Evolutionary conservation across 2,113 vertebrate genomes (phyloP).

Genomic region (Callaeas wilsoni): DNA sequence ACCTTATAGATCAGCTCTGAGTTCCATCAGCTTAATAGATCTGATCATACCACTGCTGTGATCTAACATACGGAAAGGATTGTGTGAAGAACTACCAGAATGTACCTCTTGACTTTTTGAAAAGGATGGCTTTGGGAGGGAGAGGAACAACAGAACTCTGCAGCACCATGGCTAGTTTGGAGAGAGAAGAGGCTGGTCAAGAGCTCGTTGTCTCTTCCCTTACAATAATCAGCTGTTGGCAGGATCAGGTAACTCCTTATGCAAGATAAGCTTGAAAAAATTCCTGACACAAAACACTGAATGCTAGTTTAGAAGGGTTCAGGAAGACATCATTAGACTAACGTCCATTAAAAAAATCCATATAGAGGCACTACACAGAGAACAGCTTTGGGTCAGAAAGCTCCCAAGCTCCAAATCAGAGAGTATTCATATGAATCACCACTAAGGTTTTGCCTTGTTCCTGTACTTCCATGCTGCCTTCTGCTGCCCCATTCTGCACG

Average conservation of each 20-base stretch:
- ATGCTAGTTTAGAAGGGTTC: neutral
- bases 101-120: rapidly evolving
- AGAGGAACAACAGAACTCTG: neutral
- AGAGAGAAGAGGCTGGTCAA: neutral
- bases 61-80: neutral
- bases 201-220: neutral
- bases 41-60: neutral
- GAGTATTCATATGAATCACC: neutral
- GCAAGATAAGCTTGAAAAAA: neutral
- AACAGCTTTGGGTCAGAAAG: neutral
- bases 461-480: neutral
- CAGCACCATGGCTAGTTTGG: neutral
- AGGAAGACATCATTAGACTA: neutral
- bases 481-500: neutral
- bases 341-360: neutral
- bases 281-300: neutral
- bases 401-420: neutral
- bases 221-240: neutral
- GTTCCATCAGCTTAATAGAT: neutral
- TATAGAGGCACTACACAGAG: neutral
- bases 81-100: neutral
- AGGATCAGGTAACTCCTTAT: neutral
- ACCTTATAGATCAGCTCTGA: neutral
- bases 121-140: neutral
- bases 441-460: neutral